Conservation (phyloP, 2,113 vertebrate species). For the Loxodonta africana region DNA sequence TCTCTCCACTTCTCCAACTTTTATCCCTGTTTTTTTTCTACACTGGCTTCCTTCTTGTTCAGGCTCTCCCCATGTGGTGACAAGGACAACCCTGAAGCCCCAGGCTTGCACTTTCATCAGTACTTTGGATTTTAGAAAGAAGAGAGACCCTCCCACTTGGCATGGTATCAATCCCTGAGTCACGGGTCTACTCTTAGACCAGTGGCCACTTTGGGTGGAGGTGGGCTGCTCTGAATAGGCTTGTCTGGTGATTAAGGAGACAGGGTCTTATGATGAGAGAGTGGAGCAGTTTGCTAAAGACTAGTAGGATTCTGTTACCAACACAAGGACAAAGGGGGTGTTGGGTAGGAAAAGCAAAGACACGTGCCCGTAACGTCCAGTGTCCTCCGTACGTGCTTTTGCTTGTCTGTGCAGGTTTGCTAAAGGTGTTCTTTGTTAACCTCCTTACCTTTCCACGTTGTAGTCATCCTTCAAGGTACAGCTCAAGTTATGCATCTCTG, state of each 20-base stretch:
- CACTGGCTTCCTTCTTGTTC: not conserved
- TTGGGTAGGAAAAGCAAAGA: not conserved
- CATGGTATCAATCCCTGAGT: fast-evolving
- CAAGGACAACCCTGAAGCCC: not conserved
- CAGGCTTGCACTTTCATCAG: not conserved
- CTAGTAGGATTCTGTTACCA: not conserved
- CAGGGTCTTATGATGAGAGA: not conserved
- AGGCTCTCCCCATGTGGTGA: not conserved
- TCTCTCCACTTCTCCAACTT: not conserved
- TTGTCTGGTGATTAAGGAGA: not conserved
- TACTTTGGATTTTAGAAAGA: not conserved
- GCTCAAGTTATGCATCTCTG: not conserved
- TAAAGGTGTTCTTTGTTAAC: not conserved
- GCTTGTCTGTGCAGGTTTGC: not conserved
- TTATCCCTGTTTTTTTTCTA: not conserved
- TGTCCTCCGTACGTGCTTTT: not conserved
- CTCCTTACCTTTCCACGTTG: not conserved
- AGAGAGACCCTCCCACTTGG: not conserved
- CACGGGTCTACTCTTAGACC: no score
- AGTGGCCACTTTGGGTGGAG: not conserved
- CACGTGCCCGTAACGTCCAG: fast-evolving
- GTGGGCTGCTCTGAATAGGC: not conserved
- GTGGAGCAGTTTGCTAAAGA: not conserved
- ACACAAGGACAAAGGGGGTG: not conserved
- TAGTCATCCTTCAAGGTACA: not conserved